phyloP scores from a whole-genome alignment of 2,113 vertebrate genomes.

The Heterotilapia buettikoferi region DNA sequence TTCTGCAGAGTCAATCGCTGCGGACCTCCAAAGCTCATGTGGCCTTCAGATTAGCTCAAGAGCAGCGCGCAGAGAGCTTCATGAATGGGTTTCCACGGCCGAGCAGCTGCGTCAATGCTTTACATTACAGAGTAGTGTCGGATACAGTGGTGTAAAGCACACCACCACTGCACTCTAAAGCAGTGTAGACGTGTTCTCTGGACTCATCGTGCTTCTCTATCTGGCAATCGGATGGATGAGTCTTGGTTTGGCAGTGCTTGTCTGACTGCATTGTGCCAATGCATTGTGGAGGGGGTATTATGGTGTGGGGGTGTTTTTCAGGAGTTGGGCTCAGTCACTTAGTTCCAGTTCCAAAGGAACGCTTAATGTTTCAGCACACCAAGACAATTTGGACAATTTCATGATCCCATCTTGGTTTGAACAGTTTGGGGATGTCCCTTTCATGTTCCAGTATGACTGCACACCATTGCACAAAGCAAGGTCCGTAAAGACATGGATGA shows the following conservation, averaged over 20 bases:
- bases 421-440: background rate
- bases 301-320: background rate
- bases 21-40: fast-evolving
- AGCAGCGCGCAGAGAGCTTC: background rate
- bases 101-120: background rate
- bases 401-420: background rate
- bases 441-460: background rate
- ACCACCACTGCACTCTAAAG: background rate
- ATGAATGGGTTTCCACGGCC: background rate
- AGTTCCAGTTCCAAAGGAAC: background rate
- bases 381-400: background rate
- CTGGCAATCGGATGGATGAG: background rate
- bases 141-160: background rate
- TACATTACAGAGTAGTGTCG: background rate
- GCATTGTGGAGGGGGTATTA: background rate
- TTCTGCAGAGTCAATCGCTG: background rate
- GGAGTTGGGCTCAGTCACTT: background rate
- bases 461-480: background rate
- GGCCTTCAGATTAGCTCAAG: background rate
- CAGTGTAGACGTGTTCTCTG: background rate
- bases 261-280: background rate
- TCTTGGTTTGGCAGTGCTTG: background rate
- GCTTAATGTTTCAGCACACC: background rate
- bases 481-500: background rate
- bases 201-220: background rate